Evolutionary conservation across 2,888 invertebrate species (phyloP).

Genomic region (Meloe dianella): DNA sequence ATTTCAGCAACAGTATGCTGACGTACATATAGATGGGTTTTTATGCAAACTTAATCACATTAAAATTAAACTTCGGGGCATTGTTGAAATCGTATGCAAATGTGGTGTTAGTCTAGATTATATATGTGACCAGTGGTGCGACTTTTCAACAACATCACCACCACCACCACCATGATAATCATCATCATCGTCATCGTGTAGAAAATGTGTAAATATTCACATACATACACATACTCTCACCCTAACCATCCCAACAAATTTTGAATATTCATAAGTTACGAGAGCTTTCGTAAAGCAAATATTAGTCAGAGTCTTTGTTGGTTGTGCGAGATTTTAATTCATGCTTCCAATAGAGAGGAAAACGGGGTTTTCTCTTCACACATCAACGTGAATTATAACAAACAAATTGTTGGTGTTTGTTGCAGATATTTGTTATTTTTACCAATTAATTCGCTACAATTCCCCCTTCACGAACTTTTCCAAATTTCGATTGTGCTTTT

Average conservation of each 20-base stretch:
- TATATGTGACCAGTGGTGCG: conserved; percentile 25
- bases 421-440: neutral
- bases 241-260: conserved; percentile 18
- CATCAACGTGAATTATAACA: neutral
- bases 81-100: conserved; percentile 42
- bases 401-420: neutral
- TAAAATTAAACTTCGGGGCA: conserved; percentile 39
- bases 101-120: conserved; percentile 37
- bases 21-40: conserved; percentile 33
- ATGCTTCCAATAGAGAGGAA: neutral
- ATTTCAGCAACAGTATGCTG: conserved; percentile 26
- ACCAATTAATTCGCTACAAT: conserved; percentile 5
- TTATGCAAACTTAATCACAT: conserved; percentile 39
- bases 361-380: neutral
- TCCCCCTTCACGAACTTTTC: conserved; percentile 43
- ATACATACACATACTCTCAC: conserved; percentile 23
- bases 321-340: conserved; percentile 6
- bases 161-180: conserved; percentile 31
- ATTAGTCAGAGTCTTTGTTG: conserved; percentile 32
- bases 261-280: conserved; percentile 45
- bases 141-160: conserved; percentile 21
- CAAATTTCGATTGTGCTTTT: conserved; percentile 52
- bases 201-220: conserved; percentile 50
- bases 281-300: conserved; percentile 38
- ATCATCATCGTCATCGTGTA: conserved; percentile 31